A percentile compares a stretch with the other conserved stretches of the same genome.
Evolutionary conservation across 2,113 vertebrate genomes (phyloP).

Genomic region (Elaphurus davidianus): DNA sequence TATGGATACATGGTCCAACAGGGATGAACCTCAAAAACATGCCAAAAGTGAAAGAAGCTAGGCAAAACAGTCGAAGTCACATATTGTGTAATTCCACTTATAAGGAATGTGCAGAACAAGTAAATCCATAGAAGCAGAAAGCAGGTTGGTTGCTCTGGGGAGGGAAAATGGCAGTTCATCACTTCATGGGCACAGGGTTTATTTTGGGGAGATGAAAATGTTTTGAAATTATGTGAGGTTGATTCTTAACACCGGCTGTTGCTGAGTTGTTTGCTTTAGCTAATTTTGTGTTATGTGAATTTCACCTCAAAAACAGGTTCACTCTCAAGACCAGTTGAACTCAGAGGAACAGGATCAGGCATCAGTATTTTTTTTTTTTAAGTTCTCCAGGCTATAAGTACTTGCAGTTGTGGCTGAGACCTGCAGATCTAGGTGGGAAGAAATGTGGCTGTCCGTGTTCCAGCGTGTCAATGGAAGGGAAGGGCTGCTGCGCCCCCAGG

Average conservation of each 20-base stretch:
- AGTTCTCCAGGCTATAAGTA: neutral
- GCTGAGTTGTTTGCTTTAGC: neutral
- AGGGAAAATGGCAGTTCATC: neutral
- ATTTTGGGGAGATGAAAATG: neutral
- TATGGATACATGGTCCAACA: fast-evolving
- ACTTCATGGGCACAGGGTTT: neutral
- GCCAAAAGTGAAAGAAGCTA: neutral
- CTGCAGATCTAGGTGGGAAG: neutral
- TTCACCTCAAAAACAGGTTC: neutral
- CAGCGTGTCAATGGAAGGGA: neutral
- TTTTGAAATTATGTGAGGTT: neutral
- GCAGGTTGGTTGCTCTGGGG: neutral
- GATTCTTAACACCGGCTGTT: too few species aligned
- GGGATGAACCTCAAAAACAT: neutral
- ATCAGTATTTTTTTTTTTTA: neutral
- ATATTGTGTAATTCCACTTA: fast-evolving
- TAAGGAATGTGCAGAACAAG: too few species aligned
- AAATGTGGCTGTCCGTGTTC: fast-evolving
- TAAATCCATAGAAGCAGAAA: neutral
- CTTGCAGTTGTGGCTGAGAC: neutral
- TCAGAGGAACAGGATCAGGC: neutral
- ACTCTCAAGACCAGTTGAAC: neutral
- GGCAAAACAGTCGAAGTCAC: too few species aligned
- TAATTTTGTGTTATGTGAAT: neutral
- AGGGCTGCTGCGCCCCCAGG: neutral